Evolutionary conservation across 2,888 invertebrate species (phyloP).

Genomic region (Cistogaster globosa): DNA sequence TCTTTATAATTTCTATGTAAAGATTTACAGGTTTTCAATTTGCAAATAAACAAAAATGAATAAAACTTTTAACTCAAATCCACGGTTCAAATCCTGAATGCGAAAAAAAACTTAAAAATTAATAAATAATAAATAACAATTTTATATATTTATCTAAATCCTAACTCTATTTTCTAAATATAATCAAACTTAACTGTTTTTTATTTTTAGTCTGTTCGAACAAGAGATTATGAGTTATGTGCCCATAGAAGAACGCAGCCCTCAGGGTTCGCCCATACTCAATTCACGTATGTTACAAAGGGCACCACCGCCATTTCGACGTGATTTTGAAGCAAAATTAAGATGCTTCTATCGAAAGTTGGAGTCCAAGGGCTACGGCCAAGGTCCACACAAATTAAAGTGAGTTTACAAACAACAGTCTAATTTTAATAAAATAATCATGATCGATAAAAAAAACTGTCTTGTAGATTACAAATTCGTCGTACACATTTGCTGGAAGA

Average conservation of each 20-base stretch:
- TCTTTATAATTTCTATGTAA: no score
- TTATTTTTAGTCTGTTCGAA: conserved; percentile 93
- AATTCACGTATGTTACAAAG: conserved; percentile 88
- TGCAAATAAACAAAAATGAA: no score
- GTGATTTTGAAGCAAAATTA: conserved; percentile 97
- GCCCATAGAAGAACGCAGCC: conserved; percentile 86
- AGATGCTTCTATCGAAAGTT: conserved; percentile 96
- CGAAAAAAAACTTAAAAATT: no score
- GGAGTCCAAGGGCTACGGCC: conserved; percentile 98
- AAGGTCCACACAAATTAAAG: conserved; percentile 98
- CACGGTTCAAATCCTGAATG: no score
- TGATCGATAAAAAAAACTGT: not conserved
- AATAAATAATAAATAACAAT: no score
- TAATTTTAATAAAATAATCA: not conserved
- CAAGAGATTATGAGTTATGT: conserved; percentile 99
- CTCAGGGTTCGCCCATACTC: conserved; percentile 90
- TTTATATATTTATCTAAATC: not conserved
- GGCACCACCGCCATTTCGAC: conserved; percentile 94
- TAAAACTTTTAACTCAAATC: no score
- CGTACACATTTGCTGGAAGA: conserved; percentile 97
- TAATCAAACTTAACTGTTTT: conserved; percentile 74
- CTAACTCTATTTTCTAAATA: not conserved
- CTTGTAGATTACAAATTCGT: conserved; percentile 92
- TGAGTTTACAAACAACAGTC: conserved; percentile 80
- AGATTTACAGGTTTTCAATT: no score